phyloP scores from a whole-genome alignment of 2,113 vertebrate species.

The Serinus canaria region DNA sequence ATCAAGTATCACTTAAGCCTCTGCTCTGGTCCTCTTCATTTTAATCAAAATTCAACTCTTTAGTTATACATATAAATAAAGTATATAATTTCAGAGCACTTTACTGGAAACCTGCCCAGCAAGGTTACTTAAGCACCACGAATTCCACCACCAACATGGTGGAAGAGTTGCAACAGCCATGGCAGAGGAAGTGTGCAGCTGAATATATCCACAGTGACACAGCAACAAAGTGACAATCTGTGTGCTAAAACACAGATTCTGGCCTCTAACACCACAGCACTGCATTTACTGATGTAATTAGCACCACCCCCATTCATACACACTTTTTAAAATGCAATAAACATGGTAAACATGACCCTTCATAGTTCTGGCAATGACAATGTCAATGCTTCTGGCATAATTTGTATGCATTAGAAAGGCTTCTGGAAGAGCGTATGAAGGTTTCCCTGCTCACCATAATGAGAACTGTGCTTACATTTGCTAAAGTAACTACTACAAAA shows the following conservation, averaged over 20 bases:
- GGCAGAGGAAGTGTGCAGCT: rapidly evolving
- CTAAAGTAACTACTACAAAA: background rate
- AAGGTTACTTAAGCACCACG: background rate
- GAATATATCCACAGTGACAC: background rate
- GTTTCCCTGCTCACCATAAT: background rate
- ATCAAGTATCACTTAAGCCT: background rate
- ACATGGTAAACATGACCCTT: background rate
- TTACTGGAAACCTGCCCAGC: background rate
- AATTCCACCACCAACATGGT: background rate
- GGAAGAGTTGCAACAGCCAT: background rate
- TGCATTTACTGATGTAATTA: background rate
- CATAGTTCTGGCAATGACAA: background rate
- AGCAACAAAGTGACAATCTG: background rate
- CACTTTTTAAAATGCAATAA: background rate
- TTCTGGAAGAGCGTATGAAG: background rate
- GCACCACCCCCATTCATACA: background rate
- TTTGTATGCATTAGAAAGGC: background rate
- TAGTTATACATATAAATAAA: background rate
- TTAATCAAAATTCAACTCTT: background rate
- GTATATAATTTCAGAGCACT: background rate
- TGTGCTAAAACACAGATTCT: background rate
- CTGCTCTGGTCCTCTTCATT: background rate
- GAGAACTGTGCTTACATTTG: background rate
- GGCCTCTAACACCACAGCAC: background rate
- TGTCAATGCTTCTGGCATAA: background rate